Conservation (phyloP, 2,888 invertebrate species). For the Eilema sororculum region DNA sequence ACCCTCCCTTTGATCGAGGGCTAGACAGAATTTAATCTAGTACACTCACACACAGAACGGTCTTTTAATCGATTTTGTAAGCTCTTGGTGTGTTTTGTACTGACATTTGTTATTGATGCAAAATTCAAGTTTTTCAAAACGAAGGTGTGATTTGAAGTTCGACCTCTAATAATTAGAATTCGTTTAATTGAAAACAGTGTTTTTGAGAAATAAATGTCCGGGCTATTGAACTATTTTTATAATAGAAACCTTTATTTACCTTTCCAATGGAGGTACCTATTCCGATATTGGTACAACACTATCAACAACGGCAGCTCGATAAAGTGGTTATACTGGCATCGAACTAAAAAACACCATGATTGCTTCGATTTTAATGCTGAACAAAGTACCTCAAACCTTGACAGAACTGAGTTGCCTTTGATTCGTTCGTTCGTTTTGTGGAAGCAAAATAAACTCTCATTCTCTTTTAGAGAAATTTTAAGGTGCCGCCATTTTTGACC, state of each 20-base stretch:
- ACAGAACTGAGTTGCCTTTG: not conserved
- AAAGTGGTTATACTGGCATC: too few relatives aligned
- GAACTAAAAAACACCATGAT: not conserved
- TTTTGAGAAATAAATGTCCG: too few relatives aligned
- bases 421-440: not conserved
- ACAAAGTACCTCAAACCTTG: not conserved
- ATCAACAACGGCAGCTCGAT: too few relatives aligned
- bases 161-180: too few relatives aligned
- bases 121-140: not conserved
- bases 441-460: not conserved
- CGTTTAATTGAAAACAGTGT: not conserved
- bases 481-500: not conserved
- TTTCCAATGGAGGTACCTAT: too few relatives aligned
- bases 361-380: not conserved
- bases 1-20: constrained; percentile 30
- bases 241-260: too few relatives aligned
- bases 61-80: constrained; percentile 6
- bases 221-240: too few relatives aligned
- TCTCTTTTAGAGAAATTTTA: not conserved
- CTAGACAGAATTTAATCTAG: constrained; percentile 31
- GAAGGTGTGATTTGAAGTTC: not conserved
- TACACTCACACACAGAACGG: constrained; percentile 18
- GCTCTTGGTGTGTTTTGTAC: not conserved
- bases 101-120: not conserved
- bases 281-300: too few relatives aligned